Evolutionary conservation across 2,797 vertebrate species (phyloP), one percentile per base, ranked within the genome.

Genomic region (Betta splendens): DNA sequence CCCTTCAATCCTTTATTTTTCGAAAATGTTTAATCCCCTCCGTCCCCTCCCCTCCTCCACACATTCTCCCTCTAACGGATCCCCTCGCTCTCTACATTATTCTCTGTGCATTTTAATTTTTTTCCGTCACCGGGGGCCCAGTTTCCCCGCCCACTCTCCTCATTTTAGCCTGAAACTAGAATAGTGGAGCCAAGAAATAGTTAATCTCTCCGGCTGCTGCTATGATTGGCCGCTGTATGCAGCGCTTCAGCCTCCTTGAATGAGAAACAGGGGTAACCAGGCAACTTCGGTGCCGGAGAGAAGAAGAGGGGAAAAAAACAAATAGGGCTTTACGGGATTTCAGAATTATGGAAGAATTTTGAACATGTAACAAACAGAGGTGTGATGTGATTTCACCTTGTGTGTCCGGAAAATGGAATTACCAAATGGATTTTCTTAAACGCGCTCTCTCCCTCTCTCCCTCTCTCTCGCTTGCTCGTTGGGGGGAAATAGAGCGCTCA

Each of bases 201-300:
- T 91, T 91, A 88, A 90, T 90, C 88, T 87, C 77, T 79, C 77
- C 58, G 80, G 75, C 84, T 85, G 86, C 85, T 53, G 77, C 85
- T 84, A 63, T 85, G 90, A 91, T 90, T 91, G 90, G 90, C 88
- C 84, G 85, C 85, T 84, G 81, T 63, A 62, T 55, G 80, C 80
- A 74, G 81, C 77, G 84, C 84, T 77, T 77, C 78, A 86, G 84
- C 84, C 86, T 82, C 89, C 85, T 79, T 89, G 87, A 89, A 87
- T 84, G 86, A 89, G 88, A 85, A 87, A 80, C 80, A 71, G 84
- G 85, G 90, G 90, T 91, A 91, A 90, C 89, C 84, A 89, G 89
- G 90, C 90, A 90, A 91, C 90, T 90, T 91, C 84, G 68, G 81
- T 37, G 80, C 79, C 62, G 80, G 75, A 80, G 80, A 79, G 70